phyloP scores from a whole-genome alignment of 2,888 invertebrate species.

The Geotrupes spiniger region DNA sequence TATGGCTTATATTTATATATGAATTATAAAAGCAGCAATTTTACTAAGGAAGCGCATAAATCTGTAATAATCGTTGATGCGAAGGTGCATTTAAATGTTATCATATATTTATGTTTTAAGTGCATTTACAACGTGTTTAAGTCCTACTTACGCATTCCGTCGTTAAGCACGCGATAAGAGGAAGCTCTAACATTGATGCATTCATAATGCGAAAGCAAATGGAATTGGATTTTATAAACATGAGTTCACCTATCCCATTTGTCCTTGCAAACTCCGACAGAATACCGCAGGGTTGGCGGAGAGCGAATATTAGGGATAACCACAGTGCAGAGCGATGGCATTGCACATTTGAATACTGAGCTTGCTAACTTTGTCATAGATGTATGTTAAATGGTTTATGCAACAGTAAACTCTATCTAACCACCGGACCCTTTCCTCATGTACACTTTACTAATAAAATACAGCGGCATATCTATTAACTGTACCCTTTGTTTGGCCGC shows the following conservation, averaged over 20 bases:
- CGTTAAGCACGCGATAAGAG: too few species aligned
- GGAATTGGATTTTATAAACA: constrained; percentile 12
- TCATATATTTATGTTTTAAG: too few species aligned
- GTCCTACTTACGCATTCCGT: too few species aligned
- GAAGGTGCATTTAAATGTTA: too few species aligned
- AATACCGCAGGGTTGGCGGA: constrained; percentile 22
- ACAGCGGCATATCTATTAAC: neutral
- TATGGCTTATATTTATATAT: too few species aligned
- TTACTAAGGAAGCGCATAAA: too few species aligned
- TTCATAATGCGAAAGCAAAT: too few species aligned
- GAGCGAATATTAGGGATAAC: constrained; percentile 27
- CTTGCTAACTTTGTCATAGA: constrained; percentile 45
- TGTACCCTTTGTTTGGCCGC: too few species aligned
- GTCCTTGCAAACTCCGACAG: constrained; percentile 20
- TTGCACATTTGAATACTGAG: constrained; percentile 34
- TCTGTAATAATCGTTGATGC: too few species aligned
- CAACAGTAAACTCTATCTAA: constrained; percentile 45
- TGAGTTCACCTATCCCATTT: constrained; percentile 27
- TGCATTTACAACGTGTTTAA: too few species aligned
- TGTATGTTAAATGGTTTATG: constrained; percentile 51
- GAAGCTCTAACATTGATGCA: too few species aligned
- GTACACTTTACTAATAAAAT: neutral
- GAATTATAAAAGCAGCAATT: too few species aligned
- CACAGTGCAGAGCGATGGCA: constrained; percentile 27
- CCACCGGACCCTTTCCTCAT: constrained; percentile 22